Evolutionary conservation across 2,797 vertebrate species (phyloP).

Genomic region (Halcyon leucocephala): DNA sequence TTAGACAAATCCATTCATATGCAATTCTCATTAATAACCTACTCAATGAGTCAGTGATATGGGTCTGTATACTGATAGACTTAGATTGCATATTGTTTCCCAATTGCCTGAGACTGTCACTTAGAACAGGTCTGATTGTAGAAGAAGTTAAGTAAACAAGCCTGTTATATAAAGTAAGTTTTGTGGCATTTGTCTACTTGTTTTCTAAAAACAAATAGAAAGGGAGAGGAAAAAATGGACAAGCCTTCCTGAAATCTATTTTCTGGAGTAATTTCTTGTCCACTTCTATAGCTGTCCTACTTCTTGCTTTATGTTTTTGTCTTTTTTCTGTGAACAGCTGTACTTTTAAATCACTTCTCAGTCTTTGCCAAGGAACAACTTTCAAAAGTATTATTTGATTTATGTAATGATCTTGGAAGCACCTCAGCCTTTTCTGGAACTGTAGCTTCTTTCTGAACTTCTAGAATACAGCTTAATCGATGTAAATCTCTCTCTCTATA

Average conservation of each 20-base stretch:
- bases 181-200: not conserved
- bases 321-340: not conserved
- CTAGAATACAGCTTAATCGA: not conserved
- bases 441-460: not conserved
- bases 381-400: not conserved
- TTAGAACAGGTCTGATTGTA: not conserved
- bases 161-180: not conserved
- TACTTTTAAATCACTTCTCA: not conserved
- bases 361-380: not conserved
- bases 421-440: conserved; percentile 9
- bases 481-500: not conserved
- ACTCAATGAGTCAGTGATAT: not conserved
- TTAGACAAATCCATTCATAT: not conserved
- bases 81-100: not conserved
- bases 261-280: not conserved
- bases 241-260: not conserved
- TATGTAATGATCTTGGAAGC: not conserved
- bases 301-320: not conserved
- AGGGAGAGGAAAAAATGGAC: not conserved
- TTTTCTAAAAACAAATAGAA: not conserved
- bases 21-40: not conserved
- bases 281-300: not conserved
- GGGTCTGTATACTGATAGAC: not conserved
- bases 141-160: not conserved
- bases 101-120: not conserved